Evolutionary conservation across 2,888 invertebrate species (phyloP), one percentile per base, ranked within the genome.

Genomic region (Hypercompe scribonia): DNA sequence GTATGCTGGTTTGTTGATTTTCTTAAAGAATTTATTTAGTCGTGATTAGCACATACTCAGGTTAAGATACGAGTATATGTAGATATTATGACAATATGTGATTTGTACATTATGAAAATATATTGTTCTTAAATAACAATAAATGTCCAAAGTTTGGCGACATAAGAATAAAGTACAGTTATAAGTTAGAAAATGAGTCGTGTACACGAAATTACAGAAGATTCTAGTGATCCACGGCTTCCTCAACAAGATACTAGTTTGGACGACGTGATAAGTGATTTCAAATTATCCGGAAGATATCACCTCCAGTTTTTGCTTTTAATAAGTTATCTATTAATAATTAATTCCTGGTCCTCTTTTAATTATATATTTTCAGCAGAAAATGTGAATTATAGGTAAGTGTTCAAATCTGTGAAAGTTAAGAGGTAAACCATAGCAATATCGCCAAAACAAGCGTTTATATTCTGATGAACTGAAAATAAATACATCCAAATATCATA

Each of bases 361-460:
- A 80, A 86, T 76, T 84, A 81, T 65, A 71, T 86, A 63, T 84
- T 84, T 75, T 73, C 81, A 21, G 81, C 77, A 36, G 86, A 84
- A 71, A 77, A 77, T 33, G 74, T 83, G 36, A 72, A 61, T 36
- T 82, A 84, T 64, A 81, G 76, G 84, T 83, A 50, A 61, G 34
- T 31, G n/a, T 28, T 58, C 7, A n/a, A 58, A 58, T 54, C 5
- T 8, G 4, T 54, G 54, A 5, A 10, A n/a, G n/a, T n/a, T 54
- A 24, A 50, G n/a, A n/a, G n/a, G n/a, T n/a, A n/a, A n/a, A n/a
- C n/a, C n/a, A n/a, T n/a, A n/a, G n/a, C n/a, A n/a, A n/a, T n/a
- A 42, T 42, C 42, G 18, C 42, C 42, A 18, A 42, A 42, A 18
- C 42, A 42, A 42, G 42, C 18, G 15, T 18, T 42, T 15, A 1